A percentile compares a stretch with the other conserved stretches of the same genome.
These are phyloP conservation scores for Sturnira hondurensis DNA, from an alignment of 2,113 vertebrate species.

Conservation along the genomic window DNA sequence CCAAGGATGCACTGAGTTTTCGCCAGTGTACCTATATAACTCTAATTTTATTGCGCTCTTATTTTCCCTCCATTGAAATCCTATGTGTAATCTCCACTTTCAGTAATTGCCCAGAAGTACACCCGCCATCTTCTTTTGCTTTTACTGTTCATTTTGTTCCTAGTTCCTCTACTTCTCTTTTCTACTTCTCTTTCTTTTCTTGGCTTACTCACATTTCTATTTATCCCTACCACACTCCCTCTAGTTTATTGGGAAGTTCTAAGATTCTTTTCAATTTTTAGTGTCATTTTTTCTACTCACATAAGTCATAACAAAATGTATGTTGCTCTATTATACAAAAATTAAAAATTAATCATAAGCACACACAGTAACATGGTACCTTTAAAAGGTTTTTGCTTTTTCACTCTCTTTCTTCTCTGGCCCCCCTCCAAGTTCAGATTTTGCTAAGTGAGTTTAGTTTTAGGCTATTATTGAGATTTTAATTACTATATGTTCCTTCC, in stretches of 20 bases:
- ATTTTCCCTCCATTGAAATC: background rate
- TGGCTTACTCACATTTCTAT: background rate
- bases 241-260: background rate
- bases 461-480: slow-evolving; percentile 7
- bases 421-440: slow-evolving; percentile 30
- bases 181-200: background rate
- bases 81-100: background rate
- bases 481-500: slow-evolving; percentile 17
- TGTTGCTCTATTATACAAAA: background rate
- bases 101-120: background rate
- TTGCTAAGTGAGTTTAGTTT: slow-evolving; percentile 16
- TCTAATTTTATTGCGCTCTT: background rate
- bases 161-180: background rate
- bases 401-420: background rate
- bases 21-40: background rate
- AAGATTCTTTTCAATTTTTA: background rate
- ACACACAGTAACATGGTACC: background rate
- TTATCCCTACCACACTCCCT: background rate
- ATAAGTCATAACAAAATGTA: background rate
- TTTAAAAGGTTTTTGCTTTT: background rate
- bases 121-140: background rate
- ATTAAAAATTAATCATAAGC: slow-evolving; percentile 24
- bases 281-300: background rate
- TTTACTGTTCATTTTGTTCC: background rate
- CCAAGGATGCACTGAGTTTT: background rate